Evolutionary conservation across 2,888 invertebrate species (phyloP).

Genomic region (Drosophila flavopinicola): DNA sequence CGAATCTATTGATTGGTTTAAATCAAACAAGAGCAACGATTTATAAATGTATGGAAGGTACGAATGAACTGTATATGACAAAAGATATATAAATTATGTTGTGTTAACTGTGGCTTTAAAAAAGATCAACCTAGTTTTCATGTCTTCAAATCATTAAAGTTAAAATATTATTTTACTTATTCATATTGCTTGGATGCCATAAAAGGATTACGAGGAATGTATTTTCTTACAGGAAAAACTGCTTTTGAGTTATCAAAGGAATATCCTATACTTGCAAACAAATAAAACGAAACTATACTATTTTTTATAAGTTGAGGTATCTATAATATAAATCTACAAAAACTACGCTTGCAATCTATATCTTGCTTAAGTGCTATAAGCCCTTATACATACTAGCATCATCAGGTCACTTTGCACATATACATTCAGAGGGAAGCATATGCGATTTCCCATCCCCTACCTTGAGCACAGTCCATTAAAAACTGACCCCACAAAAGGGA

Average conservation of each 20-base stretch:
- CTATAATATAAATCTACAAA: not conserved
- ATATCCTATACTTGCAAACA: too few species aligned
- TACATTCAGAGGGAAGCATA: not conserved
- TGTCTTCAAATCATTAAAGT: too few species aligned
- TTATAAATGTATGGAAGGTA: too few species aligned
- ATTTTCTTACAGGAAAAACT: not conserved
- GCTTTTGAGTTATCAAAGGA: not conserved
- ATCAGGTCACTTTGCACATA: conserved; percentile 7
- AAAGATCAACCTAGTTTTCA: too few species aligned
- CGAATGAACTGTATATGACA: too few species aligned
- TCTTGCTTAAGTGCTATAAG: conserved; percentile 16
- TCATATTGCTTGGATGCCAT: too few species aligned
- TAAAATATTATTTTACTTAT: too few species aligned
- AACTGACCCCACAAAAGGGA: conserved; percentile 11
- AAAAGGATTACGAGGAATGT: not conserved
- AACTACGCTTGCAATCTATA: not conserved
- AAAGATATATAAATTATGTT: too few species aligned
- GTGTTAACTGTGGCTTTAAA: too few species aligned
- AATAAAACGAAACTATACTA: not conserved
- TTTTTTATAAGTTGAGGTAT: not conserved
- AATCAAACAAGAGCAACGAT: conserved; percentile 3
- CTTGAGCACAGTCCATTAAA: conserved; percentile 23
- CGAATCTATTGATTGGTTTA: not conserved
- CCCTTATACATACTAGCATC: not conserved
- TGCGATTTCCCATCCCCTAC: conserved; percentile 5